Evolutionary conservation across 2,113 vertebrate species (phyloP).

Genomic region (Nothoprocta pentlandii): DNA sequence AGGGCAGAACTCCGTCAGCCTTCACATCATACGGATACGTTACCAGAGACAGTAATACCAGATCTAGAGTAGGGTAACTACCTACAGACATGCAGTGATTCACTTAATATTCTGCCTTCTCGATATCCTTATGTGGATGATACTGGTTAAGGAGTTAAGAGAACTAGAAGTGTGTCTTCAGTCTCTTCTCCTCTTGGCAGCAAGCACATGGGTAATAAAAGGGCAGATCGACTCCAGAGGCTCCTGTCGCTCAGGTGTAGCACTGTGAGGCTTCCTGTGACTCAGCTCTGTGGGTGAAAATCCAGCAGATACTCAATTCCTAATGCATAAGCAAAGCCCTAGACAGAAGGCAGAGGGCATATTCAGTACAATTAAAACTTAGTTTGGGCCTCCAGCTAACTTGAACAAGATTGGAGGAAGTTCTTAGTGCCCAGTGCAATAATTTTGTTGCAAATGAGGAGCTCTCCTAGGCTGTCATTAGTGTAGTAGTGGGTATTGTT

Average conservation of each 20-base stretch:
- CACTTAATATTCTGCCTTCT: background rate
- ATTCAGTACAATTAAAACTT: background rate
- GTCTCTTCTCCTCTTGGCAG: background rate
- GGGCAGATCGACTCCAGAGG: background rate
- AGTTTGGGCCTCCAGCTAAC: background rate
- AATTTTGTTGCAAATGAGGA: background rate
- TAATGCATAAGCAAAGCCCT: background rate
- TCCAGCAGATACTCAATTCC: background rate
- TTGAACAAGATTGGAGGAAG: background rate
- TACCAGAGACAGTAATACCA: background rate
- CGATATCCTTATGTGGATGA: background rate
- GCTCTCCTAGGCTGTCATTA: background rate
- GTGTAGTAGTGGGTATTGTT: background rate
- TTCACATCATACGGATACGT: constrained; percentile 1
- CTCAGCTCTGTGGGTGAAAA: background rate
- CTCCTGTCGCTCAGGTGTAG: background rate
- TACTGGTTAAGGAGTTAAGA: constrained; percentile 36
- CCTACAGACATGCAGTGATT: constrained; percentile 18
- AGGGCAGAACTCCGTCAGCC: constrained; percentile 36
- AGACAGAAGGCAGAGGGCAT: background rate
- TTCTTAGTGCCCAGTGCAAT: background rate
- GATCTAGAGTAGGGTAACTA: background rate
- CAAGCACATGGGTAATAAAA: background rate
- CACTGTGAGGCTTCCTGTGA: background rate
- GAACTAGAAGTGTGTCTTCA: background rate